Evolutionary conservation across 2,797 vertebrate species (phyloP).

Genomic region (Takifugu ocellatus): DNA sequence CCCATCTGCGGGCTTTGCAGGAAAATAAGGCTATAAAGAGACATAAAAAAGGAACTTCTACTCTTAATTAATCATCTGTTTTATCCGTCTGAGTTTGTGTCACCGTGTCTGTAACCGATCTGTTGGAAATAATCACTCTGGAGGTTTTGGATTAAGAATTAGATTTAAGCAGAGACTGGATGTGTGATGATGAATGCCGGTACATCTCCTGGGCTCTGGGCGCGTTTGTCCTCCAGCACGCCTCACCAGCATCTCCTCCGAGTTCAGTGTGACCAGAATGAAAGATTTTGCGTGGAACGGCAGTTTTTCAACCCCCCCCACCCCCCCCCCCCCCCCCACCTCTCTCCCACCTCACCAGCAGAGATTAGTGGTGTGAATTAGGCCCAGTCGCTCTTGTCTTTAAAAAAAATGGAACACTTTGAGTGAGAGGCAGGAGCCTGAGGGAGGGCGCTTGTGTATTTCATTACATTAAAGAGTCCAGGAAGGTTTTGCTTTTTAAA

Average conservation of each 20-base stretch:
- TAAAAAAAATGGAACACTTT: neutral
- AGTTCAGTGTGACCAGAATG: constrained; percentile 32
- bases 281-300: constrained; percentile 14
- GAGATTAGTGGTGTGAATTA: constrained; percentile 49
- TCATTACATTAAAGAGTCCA: too few species aligned
- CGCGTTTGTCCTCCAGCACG: constrained; percentile 48
- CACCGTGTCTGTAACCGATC: constrained; percentile 51
- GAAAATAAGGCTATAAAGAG: constrained; percentile 68
- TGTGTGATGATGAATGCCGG: constrained; percentile 60
- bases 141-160: constrained; percentile 67
- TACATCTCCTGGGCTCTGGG: constrained; percentile 45
- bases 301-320: constrained; percentile 8
- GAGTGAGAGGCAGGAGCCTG: too few species aligned
- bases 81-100: constrained; percentile 70
- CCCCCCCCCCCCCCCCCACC: neutral
- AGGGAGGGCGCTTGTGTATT: too few species aligned
- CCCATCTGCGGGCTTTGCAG: constrained; percentile 64
- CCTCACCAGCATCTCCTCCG: constrained; percentile 24
- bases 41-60: constrained; percentile 52
- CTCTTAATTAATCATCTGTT: constrained; percentile 80
- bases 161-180: constrained; percentile 55
- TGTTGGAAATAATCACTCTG: constrained; percentile 67
- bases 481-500: too few species aligned
- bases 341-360: constrained; percentile 26
- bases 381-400: neutral